Conservation (phyloP, 2,888 invertebrate species). For the Mimas tiliae region DNA sequence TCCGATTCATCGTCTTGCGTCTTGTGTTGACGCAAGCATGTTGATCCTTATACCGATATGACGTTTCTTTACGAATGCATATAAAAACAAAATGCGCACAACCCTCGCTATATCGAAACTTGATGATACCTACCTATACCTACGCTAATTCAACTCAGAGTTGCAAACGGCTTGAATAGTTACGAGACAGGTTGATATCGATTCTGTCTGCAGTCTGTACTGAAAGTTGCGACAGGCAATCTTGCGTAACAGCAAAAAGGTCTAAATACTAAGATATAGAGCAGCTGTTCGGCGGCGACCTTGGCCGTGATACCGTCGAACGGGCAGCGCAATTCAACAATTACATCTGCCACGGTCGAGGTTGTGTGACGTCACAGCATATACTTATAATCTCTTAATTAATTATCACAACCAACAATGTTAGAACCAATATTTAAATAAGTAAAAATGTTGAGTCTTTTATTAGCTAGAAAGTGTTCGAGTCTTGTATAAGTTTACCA, state of each 20-base stretch:
- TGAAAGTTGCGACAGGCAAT: constrained; percentile 33
- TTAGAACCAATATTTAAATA: too few relatives aligned
- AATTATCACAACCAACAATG: not conserved
- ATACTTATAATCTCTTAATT: constrained; percentile 16
- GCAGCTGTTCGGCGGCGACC: constrained; percentile 67
- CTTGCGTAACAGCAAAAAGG: constrained; percentile 44
- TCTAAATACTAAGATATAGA: constrained; percentile 45
- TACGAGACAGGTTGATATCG: constrained; percentile 26
- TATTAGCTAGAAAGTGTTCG: too few relatives aligned
- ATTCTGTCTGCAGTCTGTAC: constrained; percentile 30
- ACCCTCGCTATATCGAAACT: not conserved
- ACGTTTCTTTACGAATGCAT: constrained; percentile 20
- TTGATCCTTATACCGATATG: constrained; percentile 30
- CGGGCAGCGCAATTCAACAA: constrained; percentile 73
- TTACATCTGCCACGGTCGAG: constrained; percentile 74
- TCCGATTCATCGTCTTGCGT: constrained; percentile 42
- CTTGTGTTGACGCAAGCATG: too few relatives aligned
- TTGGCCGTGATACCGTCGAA: constrained; percentile 76
- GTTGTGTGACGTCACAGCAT: constrained; percentile 37
- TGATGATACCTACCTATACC: too few relatives aligned
- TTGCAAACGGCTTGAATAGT: not conserved
- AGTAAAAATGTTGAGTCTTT: not conserved
- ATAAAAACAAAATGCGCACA: not conserved
- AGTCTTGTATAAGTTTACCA: not conserved
- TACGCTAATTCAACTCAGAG: not conserved